Base-by-base conservation (phyloP, 2,797 vertebrate genomes). In the Aphelocoma californica region DNA sequence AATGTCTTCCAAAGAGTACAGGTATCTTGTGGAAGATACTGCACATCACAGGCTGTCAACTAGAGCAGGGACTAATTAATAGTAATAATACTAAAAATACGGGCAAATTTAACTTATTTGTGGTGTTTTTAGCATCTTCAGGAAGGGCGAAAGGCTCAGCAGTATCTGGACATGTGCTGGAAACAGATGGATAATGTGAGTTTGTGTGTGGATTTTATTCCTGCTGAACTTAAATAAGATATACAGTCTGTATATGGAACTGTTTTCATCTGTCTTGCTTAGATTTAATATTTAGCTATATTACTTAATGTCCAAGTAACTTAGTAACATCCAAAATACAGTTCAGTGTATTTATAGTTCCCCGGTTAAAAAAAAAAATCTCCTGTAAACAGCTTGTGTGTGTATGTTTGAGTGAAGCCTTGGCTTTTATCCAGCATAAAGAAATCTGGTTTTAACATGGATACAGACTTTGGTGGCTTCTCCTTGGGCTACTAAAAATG, bases 131-230 rank as follows among this genome's bases (percentile, higher is more conserved):
- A 99, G 99, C 99, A 99, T 97, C 99, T 99, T 95, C 99, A 99
- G 95, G 99, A 99, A 97, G 99, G 99, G 61, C 98, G 99, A 93
- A 99, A 99, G 97, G 98, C 99, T 84, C 99, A 99, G 93, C 99
- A 99, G 82, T 99, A 98, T 98, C 98, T 99, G 97, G 99, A 99
- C 91, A 99, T 99, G 93, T 99, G 99, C 98, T 99, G 99, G 98
- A 99, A 99, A 97, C 99, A 99, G 98, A 99, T 99, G 99, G 99
- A 99, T 98, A 99, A 99, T 90, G 99, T 99, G 97, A 99, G 99
- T 99, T 92, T 58, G 29, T 47, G 28, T 45, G 88, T 45, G 32
- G 40, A 5, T 9, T 60, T 56, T 82, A 81, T 86, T 29, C 7
- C 29, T 70, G 6, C 94, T 86, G 72, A 84, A 56, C 26, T 84